Conservation (phyloP, 1,140 invertebrate genomes). For the Drosophila dunni region DNA sequence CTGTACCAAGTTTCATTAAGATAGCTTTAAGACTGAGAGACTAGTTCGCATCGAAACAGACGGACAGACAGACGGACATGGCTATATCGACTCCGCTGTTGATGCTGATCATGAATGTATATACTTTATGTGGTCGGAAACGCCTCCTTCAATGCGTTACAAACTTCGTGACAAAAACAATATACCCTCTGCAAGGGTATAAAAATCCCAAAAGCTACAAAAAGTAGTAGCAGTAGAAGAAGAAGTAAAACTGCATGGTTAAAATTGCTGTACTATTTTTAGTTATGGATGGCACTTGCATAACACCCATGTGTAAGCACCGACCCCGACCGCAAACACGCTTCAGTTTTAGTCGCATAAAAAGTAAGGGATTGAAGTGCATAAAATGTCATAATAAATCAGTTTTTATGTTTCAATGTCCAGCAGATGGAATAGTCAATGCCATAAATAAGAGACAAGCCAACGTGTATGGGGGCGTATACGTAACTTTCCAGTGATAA, state of each 20-base stretch:
- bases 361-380: constrained; percentile 4
- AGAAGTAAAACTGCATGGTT: constrained; percentile 3
- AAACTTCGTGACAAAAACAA: too few relatives aligned
- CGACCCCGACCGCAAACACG: neutral
- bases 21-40: too few relatives aligned
- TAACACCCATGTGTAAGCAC: constrained; percentile 2
- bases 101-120: too few relatives aligned
- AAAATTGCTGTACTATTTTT: constrained; percentile 23
- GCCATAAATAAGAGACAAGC: constrained; percentile 30
- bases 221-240: too few relatives aligned
- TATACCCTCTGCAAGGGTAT: too few relatives aligned
- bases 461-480: constrained; percentile 4
- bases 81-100: too few relatives aligned
- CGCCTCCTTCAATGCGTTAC: too few relatives aligned
- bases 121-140: too few relatives aligned
- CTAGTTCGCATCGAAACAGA: too few relatives aligned
- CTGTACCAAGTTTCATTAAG: too few relatives aligned
- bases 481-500: neutral
- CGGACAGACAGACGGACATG: too few relatives aligned
- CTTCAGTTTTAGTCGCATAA: neutral
- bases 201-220: too few relatives aligned
- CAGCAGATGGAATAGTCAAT: constrained; percentile 12
- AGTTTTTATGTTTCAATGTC: constrained; percentile 36
- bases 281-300: constrained; percentile 19
- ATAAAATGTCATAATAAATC: constrained; percentile 46